Base-by-base conservation (phyloP, 2,888 invertebrate species). In the Acanthacorydalis orientalis region DNA sequence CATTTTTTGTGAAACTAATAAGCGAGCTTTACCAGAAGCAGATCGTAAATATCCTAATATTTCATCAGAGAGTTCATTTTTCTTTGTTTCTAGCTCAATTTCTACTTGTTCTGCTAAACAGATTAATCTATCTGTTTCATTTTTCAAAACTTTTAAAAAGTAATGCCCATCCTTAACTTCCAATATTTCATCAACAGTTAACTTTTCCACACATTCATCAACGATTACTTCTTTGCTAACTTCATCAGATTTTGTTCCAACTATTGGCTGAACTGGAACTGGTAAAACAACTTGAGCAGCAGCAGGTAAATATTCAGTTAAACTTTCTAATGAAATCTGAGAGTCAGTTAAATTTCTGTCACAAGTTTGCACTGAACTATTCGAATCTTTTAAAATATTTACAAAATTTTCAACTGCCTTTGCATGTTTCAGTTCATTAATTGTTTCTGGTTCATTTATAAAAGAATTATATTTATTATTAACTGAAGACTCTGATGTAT, bases 1-100 rank as follows among this genome's bases (percentile, higher is more conserved):
- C 78, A 95, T 89, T 65, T 95, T 96, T 69, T 95, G 89, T 11
- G 83, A 80, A 31, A 88, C 82, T 53, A 96, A 69, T 32, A 96
- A 71, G 52, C 87, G 78, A 7, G 92, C 92, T 67, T 96, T 93
- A 14, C 96, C 95, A 7, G 90, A 76, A 1, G 92, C 88, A 1
- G 92, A 81, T 48, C 92, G 74, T 35, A 96, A 69, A 57, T 84
- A 75, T 0, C 95, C 95, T 49, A 83, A 71, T 0, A 83, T 77
- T 62, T 91, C 90, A 59, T 90, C 90, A 4, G 77, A 71, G 45
- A 83, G 64, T 50, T 72, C 69, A n/a, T 67, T 64, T 50, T 62
- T 61, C 35, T 64, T 62, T 50, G 57, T 66, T 48, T 75, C 74
- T 56, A 86, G 67, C 55, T 85, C 81, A 51, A 73, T 73, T 57